Conservation (phyloP, 1,140 invertebrate genomes). For the Macrobrachium nipponense region DNA sequence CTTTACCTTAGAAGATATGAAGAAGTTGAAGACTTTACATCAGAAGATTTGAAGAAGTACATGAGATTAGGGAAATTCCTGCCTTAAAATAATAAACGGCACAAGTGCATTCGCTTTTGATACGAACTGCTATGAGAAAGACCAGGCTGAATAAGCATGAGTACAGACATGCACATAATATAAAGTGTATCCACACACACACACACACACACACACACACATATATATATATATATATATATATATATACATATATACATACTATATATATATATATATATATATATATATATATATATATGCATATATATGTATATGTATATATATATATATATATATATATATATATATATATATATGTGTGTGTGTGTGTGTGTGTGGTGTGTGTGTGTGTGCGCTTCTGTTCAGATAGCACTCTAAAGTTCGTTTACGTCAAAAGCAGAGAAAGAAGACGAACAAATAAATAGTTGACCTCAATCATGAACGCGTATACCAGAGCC, state of each 20-base stretch:
- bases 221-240: constrained; percentile 14
- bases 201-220: neutral
- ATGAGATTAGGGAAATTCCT: too few relatives aligned
- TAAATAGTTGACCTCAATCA: too few relatives aligned
- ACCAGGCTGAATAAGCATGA: neutral
- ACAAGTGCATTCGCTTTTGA: too few relatives aligned
- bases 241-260: neutral
- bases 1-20: too few relatives aligned
- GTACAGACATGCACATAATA: neutral
- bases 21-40: too few relatives aligned
- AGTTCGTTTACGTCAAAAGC: neutral
- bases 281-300: constrained; percentile 11
- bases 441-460: too few relatives aligned
- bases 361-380: neutral
- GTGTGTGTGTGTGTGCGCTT: neutral
- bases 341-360: constrained; percentile 17
- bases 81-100: too few relatives aligned
- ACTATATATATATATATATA: constrained; percentile 5
- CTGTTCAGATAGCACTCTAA: too few relatives aligned
- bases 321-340: neutral
- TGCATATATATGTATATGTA: neutral
- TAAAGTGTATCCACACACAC: neutral
- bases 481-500: too few relatives aligned
- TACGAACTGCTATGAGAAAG: too few relatives aligned
- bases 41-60: too few relatives aligned